A percentile compares a stretch with the other conserved stretches of the same genome.
phyloP scores from a whole-genome alignment of 2,113 vertebrate genomes.

The Nothobranchius kuhntae region DNA sequence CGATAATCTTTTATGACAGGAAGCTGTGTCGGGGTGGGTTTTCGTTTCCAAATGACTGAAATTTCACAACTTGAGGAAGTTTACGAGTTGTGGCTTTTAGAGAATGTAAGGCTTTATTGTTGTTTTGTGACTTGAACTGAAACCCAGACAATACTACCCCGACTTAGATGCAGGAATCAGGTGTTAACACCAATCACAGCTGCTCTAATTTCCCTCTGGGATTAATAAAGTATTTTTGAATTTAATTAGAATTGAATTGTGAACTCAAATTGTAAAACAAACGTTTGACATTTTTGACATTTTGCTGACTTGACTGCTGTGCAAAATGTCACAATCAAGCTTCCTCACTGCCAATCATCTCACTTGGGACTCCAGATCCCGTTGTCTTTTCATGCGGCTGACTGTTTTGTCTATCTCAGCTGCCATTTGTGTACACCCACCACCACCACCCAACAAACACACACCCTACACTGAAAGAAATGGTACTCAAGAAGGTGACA shows the following conservation, averaged over 20 bases:
- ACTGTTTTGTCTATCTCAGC: conserved; percentile 11
- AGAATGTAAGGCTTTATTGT: conserved; percentile 18
- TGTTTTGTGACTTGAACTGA: conserved; percentile 3
- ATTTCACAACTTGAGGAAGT: conserved; percentile 6
- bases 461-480: conserved; percentile 6
- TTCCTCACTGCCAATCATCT: conserved; percentile 40
- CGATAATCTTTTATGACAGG: conserved; percentile 25
- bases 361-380: conserved; percentile 27
- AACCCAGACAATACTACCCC: neutral
- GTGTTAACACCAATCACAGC: conserved; percentile 12
- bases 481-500: conserved; percentile 12
- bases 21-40: neutral
- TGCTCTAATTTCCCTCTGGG: neutral
- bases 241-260: neutral
- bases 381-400: conserved; percentile 4
- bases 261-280: neutral
- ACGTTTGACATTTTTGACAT: conserved; percentile 11
- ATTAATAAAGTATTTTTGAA: no score
- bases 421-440: conserved; percentile 6
- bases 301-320: neutral
- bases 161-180: neutral
- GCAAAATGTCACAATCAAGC: conserved; percentile 16
- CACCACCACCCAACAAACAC: neutral
- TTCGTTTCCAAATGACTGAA: conserved; percentile 6
- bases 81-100: conserved; percentile 12